Evolutionary conservation across 2,113 vertebrate genomes (phyloP).

Genomic region (Salvelinus fontinalis): DNA sequence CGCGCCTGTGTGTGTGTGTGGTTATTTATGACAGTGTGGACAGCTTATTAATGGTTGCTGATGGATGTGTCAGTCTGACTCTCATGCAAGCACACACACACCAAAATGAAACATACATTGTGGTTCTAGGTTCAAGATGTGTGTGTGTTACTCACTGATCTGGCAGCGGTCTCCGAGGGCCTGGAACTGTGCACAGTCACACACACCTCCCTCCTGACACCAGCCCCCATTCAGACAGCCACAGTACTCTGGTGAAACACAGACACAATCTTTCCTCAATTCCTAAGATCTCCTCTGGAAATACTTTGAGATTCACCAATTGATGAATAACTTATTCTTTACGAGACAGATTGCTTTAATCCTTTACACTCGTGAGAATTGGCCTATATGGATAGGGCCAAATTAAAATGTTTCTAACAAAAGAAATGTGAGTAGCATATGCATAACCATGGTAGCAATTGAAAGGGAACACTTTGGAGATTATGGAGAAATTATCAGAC

Average conservation of each 20-base stretch:
- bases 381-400: too few species aligned
- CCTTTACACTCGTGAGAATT: too few species aligned
- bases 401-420: too few species aligned
- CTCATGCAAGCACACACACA: neutral
- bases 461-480: too few species aligned
- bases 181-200: conserved; percentile 97
- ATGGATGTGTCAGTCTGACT: conserved; percentile 41
- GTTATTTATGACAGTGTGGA: conserved; percentile 39
- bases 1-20: neutral
- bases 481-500: too few species aligned
- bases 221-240: conserved; percentile 95
- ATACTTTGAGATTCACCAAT: too few species aligned
- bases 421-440: too few species aligned
- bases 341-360: too few species aligned
- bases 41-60: conserved; percentile 58
- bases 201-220: conserved; percentile 87
- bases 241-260: conserved; percentile 70
- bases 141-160: conserved; percentile 83
- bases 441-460: too few species aligned
- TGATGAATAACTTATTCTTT: too few species aligned
- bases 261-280: too few species aligned
- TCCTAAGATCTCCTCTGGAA: too few species aligned
- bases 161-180: conserved; percentile 93
- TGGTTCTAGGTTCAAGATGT: neutral
- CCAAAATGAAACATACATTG: conserved; percentile 21